Evolutionary conservation across 2,888 invertebrate species (phyloP), one percentile per base, ranked within the genome.

Genomic region (Crepidodera aurea): DNA sequence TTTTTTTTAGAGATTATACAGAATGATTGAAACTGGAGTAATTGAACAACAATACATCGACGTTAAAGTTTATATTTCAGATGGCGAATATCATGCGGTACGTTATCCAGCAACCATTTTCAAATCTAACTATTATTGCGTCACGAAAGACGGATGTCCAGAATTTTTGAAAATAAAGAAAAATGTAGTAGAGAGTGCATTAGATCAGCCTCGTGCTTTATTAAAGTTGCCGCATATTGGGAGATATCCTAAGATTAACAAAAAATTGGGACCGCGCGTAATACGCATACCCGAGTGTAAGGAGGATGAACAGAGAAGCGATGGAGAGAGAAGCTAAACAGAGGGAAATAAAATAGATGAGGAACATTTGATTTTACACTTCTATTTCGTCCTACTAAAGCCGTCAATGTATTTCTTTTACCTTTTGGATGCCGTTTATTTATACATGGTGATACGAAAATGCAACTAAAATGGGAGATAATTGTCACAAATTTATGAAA

Each of bases 101-200:
- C 76, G 78, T 16, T 82, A 85, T 67, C 78, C 79, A 2, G 69
- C 72, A 1, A 75, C 80, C 69, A 81, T 82, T 56, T 86, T 83
- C 68, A 85, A 86, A 50, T 84, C 85, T 59, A 72, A 83, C 6
- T 86, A 86, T 77, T 87, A 86, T 55, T 82, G 84, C 62, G 84
- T 85, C 66, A 71, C 82, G 69, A 83, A 84, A 12, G 83, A 79
- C 46, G 84, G 82, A 0, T 77, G 72, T 65, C 72, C 79, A 1
- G 69, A 73, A 2, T 76, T 77, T 46, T 60, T 81, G 53, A 75
- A 74, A 65, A 80, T 81, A 39, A 77, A 74, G 55, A 69, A 72
- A 16, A 78, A 78, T 62, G 68, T 68, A 39, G 57, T 80, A 13
- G 69, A 72, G 18, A 62, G 67, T 13, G 65, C 70, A 2, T 61